Conservation (phyloP, 2,888 invertebrate genomes). For the Tipula lateralis region DNA sequence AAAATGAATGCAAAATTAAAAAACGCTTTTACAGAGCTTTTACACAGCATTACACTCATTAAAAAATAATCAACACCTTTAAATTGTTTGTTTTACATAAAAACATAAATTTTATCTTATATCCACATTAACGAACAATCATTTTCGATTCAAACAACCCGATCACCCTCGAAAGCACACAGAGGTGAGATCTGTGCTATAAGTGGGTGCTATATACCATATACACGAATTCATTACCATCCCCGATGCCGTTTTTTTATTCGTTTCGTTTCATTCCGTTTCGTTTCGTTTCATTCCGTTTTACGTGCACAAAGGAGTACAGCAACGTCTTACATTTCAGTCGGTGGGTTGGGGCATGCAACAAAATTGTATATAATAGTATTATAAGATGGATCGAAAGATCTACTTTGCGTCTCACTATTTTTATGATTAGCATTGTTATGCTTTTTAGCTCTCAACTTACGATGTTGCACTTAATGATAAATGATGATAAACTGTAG, state of each 20-base stretch:
- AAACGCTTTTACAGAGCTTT: background rate
- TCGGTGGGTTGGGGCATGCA: background rate
- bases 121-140: background rate
- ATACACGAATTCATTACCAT: background rate
- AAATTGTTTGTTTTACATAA: background rate
- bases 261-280: too few relatives aligned
- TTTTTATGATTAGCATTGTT: background rate
- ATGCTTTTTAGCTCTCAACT: background rate
- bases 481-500: background rate
- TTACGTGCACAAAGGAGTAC: background rate
- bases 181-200: background rate
- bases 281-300: background rate
- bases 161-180: background rate
- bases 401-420: background rate
- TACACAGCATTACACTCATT: conserved; percentile 24
- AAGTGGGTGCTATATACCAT: background rate
- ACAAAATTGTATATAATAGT: background rate
- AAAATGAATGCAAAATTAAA: background rate
- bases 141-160: conserved; percentile 1
- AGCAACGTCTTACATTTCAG: background rate
- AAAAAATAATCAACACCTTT: conserved; percentile 11
- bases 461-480: background rate
- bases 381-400: background rate
- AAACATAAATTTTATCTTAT: background rate
- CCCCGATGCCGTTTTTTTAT: too few relatives aligned